Conservation (phyloP, 1,140 invertebrate species). For the Microplitis demolitor region DNA sequence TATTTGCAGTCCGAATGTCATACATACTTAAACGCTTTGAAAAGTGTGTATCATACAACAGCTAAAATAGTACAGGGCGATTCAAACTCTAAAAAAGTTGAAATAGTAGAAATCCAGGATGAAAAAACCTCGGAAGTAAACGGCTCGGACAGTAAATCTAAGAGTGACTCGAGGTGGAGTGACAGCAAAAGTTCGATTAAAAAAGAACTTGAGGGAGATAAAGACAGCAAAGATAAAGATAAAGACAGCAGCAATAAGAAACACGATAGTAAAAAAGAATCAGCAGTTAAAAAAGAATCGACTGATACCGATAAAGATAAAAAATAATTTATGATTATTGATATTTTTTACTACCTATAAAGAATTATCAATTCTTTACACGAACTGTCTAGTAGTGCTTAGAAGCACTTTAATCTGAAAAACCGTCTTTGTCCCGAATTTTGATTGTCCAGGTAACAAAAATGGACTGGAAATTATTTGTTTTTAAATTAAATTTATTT, state of each 20-base stretch:
- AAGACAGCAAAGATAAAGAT: constrained; percentile 53
- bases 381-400: constrained; percentile 16
- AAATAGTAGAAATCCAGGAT: constrained; percentile 59
- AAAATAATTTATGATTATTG: constrained; percentile 36
- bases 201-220: constrained; percentile 44
- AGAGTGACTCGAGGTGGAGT: constrained; percentile 58
- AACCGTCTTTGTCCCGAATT: neutral
- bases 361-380: neutral
- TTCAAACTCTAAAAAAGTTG: constrained; percentile 53
- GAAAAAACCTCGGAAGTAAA: constrained; percentile 56
- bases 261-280: constrained; percentile 40
- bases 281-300: constrained; percentile 39
- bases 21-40: constrained; percentile 52
- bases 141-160: constrained; percentile 56
- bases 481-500: no score
- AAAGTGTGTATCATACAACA: constrained; percentile 54
- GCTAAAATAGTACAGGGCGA: constrained; percentile 54
- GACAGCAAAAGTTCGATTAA: constrained; percentile 52
- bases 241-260: constrained; percentile 46
- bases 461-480: no score
- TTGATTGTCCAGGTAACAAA: neutral
- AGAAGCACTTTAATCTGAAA: constrained; percentile 5
- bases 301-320: constrained; percentile 41
- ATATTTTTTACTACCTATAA: constrained; percentile 18
- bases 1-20: constrained; percentile 53